phyloP scores from a whole-genome alignment of 2,888 invertebrate genomes.

The Chelonus formosanus region DNA sequence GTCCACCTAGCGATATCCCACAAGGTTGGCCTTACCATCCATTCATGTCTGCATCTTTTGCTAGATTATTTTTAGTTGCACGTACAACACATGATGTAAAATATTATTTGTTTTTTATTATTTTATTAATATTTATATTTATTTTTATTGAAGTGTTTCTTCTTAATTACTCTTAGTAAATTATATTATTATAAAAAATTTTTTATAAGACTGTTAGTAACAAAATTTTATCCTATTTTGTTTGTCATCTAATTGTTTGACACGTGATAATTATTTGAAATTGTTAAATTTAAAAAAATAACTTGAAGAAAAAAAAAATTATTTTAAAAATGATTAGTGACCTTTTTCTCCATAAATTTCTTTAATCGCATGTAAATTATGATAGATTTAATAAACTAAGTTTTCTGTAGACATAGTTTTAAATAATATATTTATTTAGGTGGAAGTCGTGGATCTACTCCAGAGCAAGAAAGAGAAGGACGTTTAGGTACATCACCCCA shows the following conservation, averaged over 20 bases:
- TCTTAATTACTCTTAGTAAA: too few species aligned
- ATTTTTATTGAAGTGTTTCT: too few species aligned
- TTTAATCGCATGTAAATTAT: too few species aligned
- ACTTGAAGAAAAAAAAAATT: too few species aligned
- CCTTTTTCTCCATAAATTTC: too few species aligned
- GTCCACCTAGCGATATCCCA: constrained; percentile 69
- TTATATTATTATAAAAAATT: too few species aligned
- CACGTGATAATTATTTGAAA: neutral
- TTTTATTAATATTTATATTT: neutral
- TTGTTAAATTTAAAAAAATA: too few species aligned
- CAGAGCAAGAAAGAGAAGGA: constrained; percentile 76
- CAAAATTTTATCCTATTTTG: too few species aligned
- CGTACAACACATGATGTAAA: neutral
- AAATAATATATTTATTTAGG: constrained; percentile 62
- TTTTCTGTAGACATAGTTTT: neutral
- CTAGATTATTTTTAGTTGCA: constrained; percentile 39
- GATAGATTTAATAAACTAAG: neutral
- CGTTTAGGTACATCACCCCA: constrained; percentile 81
- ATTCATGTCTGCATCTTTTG: constrained; percentile 11
- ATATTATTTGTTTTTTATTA: neutral
- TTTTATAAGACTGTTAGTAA: too few species aligned
- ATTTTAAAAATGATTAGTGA: too few species aligned
- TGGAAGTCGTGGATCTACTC: constrained; percentile 80
- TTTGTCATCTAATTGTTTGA: too few species aligned
- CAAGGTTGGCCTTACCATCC: constrained; percentile 58